Conservation (phyloP, 2,888 invertebrate species). For the Busseola fusca region DNA sequence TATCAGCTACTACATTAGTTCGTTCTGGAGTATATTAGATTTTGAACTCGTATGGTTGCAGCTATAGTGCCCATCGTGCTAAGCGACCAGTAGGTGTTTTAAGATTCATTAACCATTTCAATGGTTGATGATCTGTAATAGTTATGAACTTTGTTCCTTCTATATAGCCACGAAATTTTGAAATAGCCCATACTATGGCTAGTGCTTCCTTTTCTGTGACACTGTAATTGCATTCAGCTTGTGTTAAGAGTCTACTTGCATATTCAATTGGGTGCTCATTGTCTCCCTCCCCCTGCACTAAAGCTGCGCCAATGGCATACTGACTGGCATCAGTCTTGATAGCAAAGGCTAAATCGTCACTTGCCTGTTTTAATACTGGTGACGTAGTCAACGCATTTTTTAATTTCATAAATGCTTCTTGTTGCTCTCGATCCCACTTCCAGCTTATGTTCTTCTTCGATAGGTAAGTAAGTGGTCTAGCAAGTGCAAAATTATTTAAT, state of each 20-base stretch:
- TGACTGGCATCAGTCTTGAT: conserved; percentile 1
- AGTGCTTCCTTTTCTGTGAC: conserved; percentile 14
- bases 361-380: conserved; percentile 3
- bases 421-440: too few species aligned
- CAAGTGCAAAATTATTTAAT: too few species aligned
- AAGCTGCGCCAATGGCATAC: not conserved
- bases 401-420: not conserved
- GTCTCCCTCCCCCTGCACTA: conserved; percentile 1
- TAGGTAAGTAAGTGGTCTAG: too few species aligned
- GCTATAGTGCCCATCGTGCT: not conserved
- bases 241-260: not conserved
- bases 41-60: conserved; percentile 6
- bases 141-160: conserved; percentile 10
- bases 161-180: conserved; percentile 9
- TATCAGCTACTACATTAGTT: conserved; percentile 18
- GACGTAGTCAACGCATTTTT: not conserved
- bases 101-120: conserved; percentile 8
- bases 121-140: conserved; percentile 1
- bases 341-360: not conserved
- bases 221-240: conserved; percentile 2
- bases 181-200: conserved; percentile 2
- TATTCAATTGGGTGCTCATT: conserved; percentile 2
- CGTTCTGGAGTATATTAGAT: conserved; percentile 14
- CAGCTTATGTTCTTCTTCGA: too few species aligned
- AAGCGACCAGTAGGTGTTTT: conserved; percentile 6